Evolutionary conservation across 2,797 vertebrate species (phyloP), one percentile per base, ranked within the genome.

Genomic region (Ptychobarbus kaznakovi): DNA sequence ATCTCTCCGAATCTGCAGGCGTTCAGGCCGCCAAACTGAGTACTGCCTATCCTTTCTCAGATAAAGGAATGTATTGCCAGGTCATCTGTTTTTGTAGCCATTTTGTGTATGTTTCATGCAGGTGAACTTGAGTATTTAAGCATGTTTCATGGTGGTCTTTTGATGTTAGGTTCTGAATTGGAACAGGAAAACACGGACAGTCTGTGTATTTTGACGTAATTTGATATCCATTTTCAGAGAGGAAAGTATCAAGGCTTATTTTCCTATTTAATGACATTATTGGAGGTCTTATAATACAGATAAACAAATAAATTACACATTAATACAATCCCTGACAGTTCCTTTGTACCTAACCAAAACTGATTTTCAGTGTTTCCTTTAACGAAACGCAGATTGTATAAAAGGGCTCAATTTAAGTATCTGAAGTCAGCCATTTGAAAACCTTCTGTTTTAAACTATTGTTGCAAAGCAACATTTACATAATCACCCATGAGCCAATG

Each of bases 401-500:
- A 65, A 88, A 88, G 79, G 82, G 69, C 82, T 86, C 4, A 6
- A 82, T 73, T 75, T 63, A 6, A 66, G 63, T 72, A 51, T 80
- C 58, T 70, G 20, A 56, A 69, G 80, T 86, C 83, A 74, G 88
- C 82, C 61, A 10, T 83, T 85, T 63, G 53, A 77, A 80, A 78
- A 83, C 66, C 68, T 78, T 63, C 61, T 6, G 42, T 76, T 72
- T 83, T 82, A 56, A 85, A 38, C 73, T 90, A 90, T 88, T 88
- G 89, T 90, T 90, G 87, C 89, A 86, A 90, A 90, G 89, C 86
- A 88, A 90, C 89, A 75, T 85, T 81, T 56, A 80, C 51, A 81
- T 25, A 13, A 86, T 77, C 63, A 51, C 83, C 63, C 63, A 77
- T 81, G 82, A 73, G 82, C 75, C 86, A 53, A 44, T 32, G 73